These are phyloP conservation scores for Phalacrocorax pelagicus DNA, from an alignment of 2,113 vertebrate species.

Conservation along the genomic window DNA sequence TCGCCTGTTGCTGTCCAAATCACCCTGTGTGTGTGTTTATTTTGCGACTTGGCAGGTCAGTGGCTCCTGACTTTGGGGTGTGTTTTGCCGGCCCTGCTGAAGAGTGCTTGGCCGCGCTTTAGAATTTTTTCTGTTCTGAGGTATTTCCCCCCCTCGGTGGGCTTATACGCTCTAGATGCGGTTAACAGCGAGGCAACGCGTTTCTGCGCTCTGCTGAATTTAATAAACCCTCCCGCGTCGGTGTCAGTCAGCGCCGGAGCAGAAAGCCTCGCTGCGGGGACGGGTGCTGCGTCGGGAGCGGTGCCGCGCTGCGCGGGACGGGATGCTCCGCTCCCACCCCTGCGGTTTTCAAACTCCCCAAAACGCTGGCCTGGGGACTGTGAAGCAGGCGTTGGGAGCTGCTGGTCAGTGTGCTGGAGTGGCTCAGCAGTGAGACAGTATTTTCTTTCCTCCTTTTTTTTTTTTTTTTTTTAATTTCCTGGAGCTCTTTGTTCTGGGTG, in stretches of 20 bases:
- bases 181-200: not conserved
- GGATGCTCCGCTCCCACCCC: not conserved
- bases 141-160: rapidly evolving
- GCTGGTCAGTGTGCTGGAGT: not conserved
- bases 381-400: not conserved
- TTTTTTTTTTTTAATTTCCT: conserved; percentile 63
- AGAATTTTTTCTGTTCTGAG: not conserved
- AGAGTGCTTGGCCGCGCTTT: not conserved
- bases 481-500: conserved; percentile 75
- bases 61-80: not conserved
- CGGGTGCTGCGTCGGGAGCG: not conserved
- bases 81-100: not conserved
- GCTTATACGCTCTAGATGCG: rapidly evolving
- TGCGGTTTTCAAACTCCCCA: not conserved
- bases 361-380: not conserved
- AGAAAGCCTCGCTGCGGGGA: not conserved
- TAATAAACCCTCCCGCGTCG: not conserved
- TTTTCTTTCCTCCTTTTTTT: conserved; percentile 46
- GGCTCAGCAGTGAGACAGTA: not conserved
- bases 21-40: not conserved
- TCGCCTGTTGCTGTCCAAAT: not conserved
- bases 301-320: not conserved
- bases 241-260: not conserved
- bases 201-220: not conserved
- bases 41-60: not conserved